phyloP scores from a whole-genome alignment of 2,888 invertebrate genomes.

The Pseudoips prasinana region DNA sequence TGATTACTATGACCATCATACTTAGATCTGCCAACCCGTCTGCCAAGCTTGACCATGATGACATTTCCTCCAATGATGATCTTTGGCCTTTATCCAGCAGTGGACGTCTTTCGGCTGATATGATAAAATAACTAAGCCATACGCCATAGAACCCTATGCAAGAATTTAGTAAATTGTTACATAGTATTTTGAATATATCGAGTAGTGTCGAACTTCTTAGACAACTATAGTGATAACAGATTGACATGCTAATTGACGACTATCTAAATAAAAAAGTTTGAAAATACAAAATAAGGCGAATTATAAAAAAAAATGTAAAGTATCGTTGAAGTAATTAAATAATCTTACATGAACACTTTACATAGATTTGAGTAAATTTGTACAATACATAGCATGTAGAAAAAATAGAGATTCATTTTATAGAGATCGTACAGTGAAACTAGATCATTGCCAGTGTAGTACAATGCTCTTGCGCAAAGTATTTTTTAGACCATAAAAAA shows the following conservation, averaged over 20 bases:
- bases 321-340: conserved; percentile 45
- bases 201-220: conserved; percentile 25
- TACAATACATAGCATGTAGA: conserved; percentile 80
- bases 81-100: too few species aligned
- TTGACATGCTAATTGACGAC: conserved; percentile 78
- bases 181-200: conserved; percentile 29
- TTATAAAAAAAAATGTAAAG: conserved; percentile 35
- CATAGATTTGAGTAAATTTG: conserved; percentile 74
- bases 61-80: too few species aligned
- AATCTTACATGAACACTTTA: conserved; percentile 71
- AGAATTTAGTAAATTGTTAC: conserved; percentile 9
- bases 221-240: conserved; percentile 31
- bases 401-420: conserved; percentile 81
- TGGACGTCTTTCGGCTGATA: too few species aligned
- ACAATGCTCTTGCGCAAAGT: conserved; percentile 12
- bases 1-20: too few species aligned
- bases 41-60: too few species aligned
- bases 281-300: conserved; percentile 14
- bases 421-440: conserved; percentile 80
- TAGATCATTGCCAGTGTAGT: conserved; percentile 67
- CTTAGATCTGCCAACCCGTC: too few species aligned
- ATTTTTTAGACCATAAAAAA: not conserved
- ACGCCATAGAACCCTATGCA: too few species aligned
- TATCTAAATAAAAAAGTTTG: conserved; percentile 45
- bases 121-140: too few species aligned